A percentile compares a stretch with the other conserved stretches of the same genome.
Evolutionary conservation across 1,140 invertebrate species (phyloP).

Genomic region (Leguminivora glycinivorella): DNA sequence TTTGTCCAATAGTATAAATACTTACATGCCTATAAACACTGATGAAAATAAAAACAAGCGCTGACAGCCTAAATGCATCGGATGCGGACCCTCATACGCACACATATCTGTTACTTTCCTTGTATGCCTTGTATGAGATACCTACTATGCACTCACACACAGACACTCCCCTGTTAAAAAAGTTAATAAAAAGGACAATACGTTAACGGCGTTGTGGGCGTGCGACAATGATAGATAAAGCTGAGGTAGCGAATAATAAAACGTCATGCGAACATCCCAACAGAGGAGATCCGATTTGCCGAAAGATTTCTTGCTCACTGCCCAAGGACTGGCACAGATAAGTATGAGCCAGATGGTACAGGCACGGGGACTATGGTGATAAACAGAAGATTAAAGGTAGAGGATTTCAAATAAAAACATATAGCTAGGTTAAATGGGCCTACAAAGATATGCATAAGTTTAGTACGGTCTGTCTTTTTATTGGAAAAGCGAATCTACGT

Average conservation of each 20-base stretch:
- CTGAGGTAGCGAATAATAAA: constrained; percentile 41
- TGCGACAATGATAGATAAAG: constrained; percentile 47
- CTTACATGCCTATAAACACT: not conserved
- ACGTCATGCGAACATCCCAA: constrained; percentile 42
- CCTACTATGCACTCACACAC: constrained; percentile 8
- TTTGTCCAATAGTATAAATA: not conserved
- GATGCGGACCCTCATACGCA: not conserved
- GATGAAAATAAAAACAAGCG: not conserved
- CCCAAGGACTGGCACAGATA: constrained; percentile 8
- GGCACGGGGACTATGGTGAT: too few relatives aligned
- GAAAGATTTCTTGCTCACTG: constrained; percentile 30
- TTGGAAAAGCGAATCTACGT: too few relatives aligned
- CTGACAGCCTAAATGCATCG: constrained; percentile 4
- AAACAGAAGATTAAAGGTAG: too few relatives aligned
- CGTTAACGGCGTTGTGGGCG: constrained; percentile 22
- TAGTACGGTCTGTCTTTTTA: too few relatives aligned
- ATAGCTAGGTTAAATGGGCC: too few relatives aligned
- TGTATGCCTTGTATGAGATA: not conserved
- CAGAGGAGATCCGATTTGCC: constrained; percentile 33
- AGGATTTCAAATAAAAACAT: too few relatives aligned
- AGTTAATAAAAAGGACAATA: constrained; percentile 29
- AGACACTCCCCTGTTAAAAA: constrained; percentile 7
- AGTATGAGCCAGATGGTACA: not conserved
- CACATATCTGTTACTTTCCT: not conserved
- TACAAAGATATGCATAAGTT: too few relatives aligned